These are phyloP conservation scores for Vipera latastei DNA, from an alignment of 2,797 vertebrate genomes.

Conservation along the genomic window DNA sequence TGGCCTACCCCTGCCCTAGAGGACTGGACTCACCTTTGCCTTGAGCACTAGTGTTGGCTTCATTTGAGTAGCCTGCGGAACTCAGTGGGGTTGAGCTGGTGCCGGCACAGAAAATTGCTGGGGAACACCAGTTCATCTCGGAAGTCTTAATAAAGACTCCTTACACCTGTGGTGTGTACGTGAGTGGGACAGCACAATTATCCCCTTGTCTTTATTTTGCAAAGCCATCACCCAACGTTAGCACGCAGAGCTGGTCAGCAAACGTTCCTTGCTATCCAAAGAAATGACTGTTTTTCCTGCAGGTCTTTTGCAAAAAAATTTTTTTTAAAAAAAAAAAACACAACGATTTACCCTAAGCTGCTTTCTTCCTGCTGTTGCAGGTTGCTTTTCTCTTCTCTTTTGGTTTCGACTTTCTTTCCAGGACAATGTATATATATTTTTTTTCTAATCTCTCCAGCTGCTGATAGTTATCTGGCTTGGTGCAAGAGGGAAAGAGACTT, in stretches of 20 bases:
- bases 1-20: too few species aligned
- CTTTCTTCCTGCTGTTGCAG: background rate
- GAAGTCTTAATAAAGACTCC: background rate
- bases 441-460: conserved; percentile 63
- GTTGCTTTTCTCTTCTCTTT: background rate
- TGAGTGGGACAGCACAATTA: background rate
- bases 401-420: conserved; percentile 41
- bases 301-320: background rate
- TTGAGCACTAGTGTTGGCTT: background rate
- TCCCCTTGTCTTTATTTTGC: background rate
- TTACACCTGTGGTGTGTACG: background rate
- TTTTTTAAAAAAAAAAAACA: too few species aligned
- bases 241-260: background rate
- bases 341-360: background rate
- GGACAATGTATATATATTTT: conserved; percentile 57
- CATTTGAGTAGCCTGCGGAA: background rate
- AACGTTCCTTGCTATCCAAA: background rate
- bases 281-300: background rate
- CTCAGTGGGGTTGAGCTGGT: background rate
- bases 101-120: background rate
- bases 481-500: conserved; percentile 65
- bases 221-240: background rate
- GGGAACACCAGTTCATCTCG: background rate
- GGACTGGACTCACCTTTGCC: background rate
- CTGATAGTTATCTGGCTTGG: conserved; percentile 68